A percentile compares a stretch with the other conserved stretches of the same genome.
These are phyloP conservation scores for Nephrotoma guestfalica DNA, from an alignment of 2,888 invertebrate species.

Conservation along the genomic window DNA sequence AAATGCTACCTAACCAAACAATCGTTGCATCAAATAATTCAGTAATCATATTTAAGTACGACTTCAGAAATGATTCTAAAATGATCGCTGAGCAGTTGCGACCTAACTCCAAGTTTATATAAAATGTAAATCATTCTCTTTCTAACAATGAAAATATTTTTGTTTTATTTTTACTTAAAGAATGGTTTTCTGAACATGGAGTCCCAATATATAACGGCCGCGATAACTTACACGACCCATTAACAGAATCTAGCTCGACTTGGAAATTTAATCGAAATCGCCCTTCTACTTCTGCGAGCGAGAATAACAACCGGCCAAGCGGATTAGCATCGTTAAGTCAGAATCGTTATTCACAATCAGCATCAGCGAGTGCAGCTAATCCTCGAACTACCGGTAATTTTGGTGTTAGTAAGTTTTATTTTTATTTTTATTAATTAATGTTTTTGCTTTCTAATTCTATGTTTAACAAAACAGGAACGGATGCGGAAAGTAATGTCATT, in stretches of 20 bases:
- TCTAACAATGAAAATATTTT: too few relatives aligned
- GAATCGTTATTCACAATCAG: neutral
- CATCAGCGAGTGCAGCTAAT: neutral
- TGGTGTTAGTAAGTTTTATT: neutral
- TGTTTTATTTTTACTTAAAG: slow-evolving; percentile 15
- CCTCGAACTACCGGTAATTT: neutral
- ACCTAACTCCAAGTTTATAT: too few relatives aligned
- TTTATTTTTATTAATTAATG: neutral
- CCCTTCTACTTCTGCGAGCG: neutral
- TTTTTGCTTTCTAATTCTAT: neutral
- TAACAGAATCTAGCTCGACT: slow-evolving; percentile 33
- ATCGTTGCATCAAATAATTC: too few relatives aligned
- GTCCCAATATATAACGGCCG: slow-evolving; percentile 8
- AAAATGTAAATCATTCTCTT: too few relatives aligned
- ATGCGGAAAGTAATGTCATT: neutral
- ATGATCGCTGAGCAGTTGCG: too few relatives aligned
- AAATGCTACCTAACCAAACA: too few relatives aligned
- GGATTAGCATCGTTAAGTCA: neutral
- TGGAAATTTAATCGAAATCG: slow-evolving; percentile 31
- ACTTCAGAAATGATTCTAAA: too few relatives aligned
- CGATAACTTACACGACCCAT: slow-evolving; percentile 2
- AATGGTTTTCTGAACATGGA: slow-evolving; percentile 18
- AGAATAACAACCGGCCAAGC: neutral
- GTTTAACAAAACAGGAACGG: neutral
- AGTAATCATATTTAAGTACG: too few relatives aligned